Evolutionary conservation across 2,797 vertebrate species (phyloP), one percentile per base, ranked within the genome.

Genomic region (Gouania willdenowi): DNA sequence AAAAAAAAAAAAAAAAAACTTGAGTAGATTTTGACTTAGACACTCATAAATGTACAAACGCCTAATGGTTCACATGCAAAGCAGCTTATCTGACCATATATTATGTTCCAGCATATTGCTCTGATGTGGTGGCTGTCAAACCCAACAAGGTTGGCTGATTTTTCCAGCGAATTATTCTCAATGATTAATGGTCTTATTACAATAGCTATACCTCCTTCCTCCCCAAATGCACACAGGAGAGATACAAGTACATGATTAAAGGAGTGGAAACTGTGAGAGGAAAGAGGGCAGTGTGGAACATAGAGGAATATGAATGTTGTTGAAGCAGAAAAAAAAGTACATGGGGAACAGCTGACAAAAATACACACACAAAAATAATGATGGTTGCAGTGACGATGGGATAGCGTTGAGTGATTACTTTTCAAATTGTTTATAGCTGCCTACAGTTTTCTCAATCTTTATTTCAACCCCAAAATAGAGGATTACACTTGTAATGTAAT

Each of bases 181-280:
- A 60, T 82, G 77, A 82, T 84, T 79, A 79, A 82, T 80, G 75
- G 56, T 74, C 68, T 75, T 82, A 77, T 79, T 84, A 79, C 65
- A 45, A 54, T 25, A 51, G 52, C 41, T 15, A 38, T 34, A 47
- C 66, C 56, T 53, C 55, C 67, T 52, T 41, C 48, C 59, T 52
- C 46, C 49, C 76, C 42, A 74, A 66, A 67, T 10, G 30, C 59
- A 70, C 67, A 68, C 75, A 47, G 57, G 63, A 78, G 61, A 78
- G 54, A 73, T 66, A 64, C 62, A 75, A 66, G 57, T 57, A 32
- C 62, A 45, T 66, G 64, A 73, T 75, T 77, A 61, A 66, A 57
- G 41, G 41, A 52, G 21, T 47, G 49, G 55, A 33, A 63, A 71
- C n/a, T n/a, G n/a, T 53, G 52, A 63, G 52, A 58, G 34, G 48